A percentile compares a stretch with the other conserved stretches of the same genome.
phyloP scores from a whole-genome alignment of 2,888 invertebrate species.

The Mesoligia furuncula region DNA sequence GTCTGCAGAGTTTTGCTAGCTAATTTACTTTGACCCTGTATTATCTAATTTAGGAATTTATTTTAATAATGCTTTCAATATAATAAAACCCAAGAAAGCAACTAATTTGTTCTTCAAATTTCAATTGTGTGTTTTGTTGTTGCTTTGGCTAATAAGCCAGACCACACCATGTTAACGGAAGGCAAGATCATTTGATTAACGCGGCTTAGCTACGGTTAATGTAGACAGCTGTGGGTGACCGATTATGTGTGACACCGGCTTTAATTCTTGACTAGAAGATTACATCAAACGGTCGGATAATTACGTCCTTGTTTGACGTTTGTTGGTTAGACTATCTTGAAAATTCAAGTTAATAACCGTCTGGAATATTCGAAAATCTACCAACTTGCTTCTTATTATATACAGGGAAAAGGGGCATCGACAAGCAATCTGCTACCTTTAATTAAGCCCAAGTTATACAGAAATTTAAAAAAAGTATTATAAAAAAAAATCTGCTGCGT shows the following conservation, averaged over 20 bases:
- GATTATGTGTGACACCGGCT: slow-evolving; percentile 54
- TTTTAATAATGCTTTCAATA: no score
- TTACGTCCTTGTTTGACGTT: slow-evolving; percentile 30
- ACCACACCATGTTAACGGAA: slow-evolving; percentile 23
- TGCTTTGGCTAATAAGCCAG: slow-evolving; percentile 30
- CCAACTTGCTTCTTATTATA: background rate
- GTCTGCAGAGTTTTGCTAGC: no score
- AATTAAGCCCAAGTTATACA: no score
- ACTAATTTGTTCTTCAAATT: no score
- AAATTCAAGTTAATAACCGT: background rate
- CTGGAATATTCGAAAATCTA: background rate
- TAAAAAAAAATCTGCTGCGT: background rate
- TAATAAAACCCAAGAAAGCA: no score
- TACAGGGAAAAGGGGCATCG: no score
- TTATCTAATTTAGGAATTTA: no score
- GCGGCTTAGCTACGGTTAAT: slow-evolving; percentile 54
- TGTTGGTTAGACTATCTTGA: slow-evolving; percentile 14
- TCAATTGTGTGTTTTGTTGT: no score
- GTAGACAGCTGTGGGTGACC: slow-evolving; percentile 52
- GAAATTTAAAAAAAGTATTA: no score
- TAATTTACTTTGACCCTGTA: no score
- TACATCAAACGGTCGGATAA: slow-evolving; percentile 24
- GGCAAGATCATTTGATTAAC: slow-evolving; percentile 46
- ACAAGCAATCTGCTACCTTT: background rate
- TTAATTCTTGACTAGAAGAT: slow-evolving; percentile 44